Percentiles rank a stretch among this genome's conserved stretches.
phyloP scores from a whole-genome alignment of 2,797 vertebrate genomes.

The Champsocephalus gunnari region DNA sequence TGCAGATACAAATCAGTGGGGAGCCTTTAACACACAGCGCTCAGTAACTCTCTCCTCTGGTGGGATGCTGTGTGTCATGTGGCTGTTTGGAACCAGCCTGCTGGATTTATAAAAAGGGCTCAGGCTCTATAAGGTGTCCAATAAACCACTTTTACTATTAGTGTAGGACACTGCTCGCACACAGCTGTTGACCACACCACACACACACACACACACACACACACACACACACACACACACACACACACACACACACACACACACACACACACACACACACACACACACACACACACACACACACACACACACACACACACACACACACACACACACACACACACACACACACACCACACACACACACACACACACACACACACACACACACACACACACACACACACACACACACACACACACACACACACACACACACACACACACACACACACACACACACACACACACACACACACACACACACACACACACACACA shows the following conservation, averaged over 20 bases:
- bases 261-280: no score
- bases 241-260: conserved; percentile 11
- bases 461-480: no score
- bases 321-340: conserved; percentile 24
- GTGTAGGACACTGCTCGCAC: conserved; percentile 52
- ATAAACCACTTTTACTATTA: conserved; percentile 75
- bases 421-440: no score
- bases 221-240: conserved; percentile 19
- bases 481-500: no score
- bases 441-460: no score
- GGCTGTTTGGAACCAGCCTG: conserved; percentile 41
- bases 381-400: no score
- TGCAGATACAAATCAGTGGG: conserved; percentile 25
- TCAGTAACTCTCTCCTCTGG: conserved; percentile 35
- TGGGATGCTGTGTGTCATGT: conserved; percentile 44
- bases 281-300: conserved; percentile 1
- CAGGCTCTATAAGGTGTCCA: conserved; percentile 67
- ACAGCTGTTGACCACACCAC: conserved; percentile 56
- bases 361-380: conserved; percentile 15
- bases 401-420: no score
- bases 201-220: conserved; percentile 12
- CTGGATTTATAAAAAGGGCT: conserved; percentile 61
- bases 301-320: background rate
- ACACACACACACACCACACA: conserved; percentile 23
- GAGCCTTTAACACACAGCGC: conserved; percentile 10